phyloP scores from a whole-genome alignment of 2,113 vertebrate species.

The Trochalopteron elliotii region DNA sequence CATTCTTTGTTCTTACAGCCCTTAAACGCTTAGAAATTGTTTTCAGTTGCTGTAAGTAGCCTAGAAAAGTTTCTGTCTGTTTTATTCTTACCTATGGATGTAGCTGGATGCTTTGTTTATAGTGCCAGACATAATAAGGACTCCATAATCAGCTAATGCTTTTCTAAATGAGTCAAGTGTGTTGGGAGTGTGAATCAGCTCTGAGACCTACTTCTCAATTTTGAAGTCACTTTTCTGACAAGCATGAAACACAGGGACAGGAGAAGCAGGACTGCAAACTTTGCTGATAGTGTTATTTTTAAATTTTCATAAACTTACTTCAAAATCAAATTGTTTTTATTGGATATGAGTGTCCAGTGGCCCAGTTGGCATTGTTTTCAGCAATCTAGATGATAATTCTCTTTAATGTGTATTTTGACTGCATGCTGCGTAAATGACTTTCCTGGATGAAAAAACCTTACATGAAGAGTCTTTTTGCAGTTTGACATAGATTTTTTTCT shows the following conservation, averaged over 20 bases:
- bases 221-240: neutral
- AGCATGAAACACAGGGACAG: neutral
- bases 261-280: neutral
- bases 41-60: neutral
- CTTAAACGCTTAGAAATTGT: neutral
- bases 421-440: neutral
- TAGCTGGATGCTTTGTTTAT: neutral
- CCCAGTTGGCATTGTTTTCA: neutral
- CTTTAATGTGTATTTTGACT: neutral
- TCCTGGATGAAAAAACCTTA: neutral
- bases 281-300: neutral
- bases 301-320: neutral
- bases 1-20: constrained; percentile 3
- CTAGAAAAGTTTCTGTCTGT: neutral
- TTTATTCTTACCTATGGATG: constrained; percentile 19
- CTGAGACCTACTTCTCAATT: neutral
- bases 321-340: neutral
- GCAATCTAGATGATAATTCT: neutral
- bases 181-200: neutral
- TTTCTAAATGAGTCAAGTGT: constrained; percentile 6
- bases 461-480: neutral
- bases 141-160: neutral
- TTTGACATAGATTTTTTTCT: neutral
- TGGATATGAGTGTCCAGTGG: neutral
- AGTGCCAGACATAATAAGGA: neutral